Conservation (phyloP, 2,888 invertebrate genomes). For the Volucella inanis region DNA sequence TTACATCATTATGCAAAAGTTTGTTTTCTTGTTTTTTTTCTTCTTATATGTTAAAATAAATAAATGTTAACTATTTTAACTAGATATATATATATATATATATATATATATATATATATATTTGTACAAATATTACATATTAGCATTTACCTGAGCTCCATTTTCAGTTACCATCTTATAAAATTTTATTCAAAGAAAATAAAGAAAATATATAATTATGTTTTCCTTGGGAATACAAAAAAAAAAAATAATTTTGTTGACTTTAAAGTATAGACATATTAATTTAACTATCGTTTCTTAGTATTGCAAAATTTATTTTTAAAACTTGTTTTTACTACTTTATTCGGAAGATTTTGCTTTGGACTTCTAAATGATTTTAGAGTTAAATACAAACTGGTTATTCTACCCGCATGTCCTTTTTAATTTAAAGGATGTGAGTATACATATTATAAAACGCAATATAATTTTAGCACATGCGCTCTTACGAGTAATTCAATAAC, state of each 20-base stretch:
- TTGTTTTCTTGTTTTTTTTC: background rate
- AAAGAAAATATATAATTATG: background rate
- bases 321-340: constrained; percentile 22
- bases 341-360: constrained; percentile 20
- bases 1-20: background rate
- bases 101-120: constrained; percentile 16
- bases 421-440: constrained; percentile 76
- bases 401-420: constrained; percentile 79
- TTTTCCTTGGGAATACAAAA: background rate
- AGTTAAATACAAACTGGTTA: constrained; percentile 82
- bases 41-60: background rate
- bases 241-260: background rate
- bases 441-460: background rate
- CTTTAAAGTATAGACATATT: constrained; percentile 4
- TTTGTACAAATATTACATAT: constrained; percentile 15
- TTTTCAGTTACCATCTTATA: constrained; percentile 83
- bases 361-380: constrained; percentile 82
- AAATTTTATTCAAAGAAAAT: background rate
- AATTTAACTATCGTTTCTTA: background rate
- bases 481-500: background rate
- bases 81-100: constrained; percentile 11
- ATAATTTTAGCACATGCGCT: constrained; percentile 79
- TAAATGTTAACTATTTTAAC: background rate
- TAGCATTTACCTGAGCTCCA: constrained; percentile 82
- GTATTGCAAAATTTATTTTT: constrained; percentile 2